These are phyloP conservation scores for Leptinotarsa rubiginosa DNA, from an alignment of 2,888 invertebrate genomes.

Conservation along the genomic window DNA sequence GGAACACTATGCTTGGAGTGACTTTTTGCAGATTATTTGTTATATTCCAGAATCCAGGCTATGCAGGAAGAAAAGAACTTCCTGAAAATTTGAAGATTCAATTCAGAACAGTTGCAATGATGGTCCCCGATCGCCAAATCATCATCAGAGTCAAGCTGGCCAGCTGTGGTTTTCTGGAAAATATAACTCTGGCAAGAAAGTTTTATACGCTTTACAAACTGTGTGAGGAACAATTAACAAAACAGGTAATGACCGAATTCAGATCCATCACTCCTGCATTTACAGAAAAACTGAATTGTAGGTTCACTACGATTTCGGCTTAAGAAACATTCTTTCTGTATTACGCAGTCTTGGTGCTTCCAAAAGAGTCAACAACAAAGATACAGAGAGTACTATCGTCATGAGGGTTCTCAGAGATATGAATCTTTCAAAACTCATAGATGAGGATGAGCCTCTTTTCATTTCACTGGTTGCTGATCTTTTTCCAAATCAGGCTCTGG, in stretches of 20 bases:
- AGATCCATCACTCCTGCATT: neutral
- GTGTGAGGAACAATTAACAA: conserved; percentile 96
- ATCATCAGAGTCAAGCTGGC: conserved; percentile 96
- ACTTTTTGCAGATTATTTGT: neutral
- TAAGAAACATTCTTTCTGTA: conserved; percentile 95
- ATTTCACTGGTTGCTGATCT: conserved; percentile 95
- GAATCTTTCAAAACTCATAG: conserved; percentile 96
- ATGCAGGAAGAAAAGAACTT: conserved; percentile 94
- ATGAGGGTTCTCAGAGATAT: conserved; percentile 97
- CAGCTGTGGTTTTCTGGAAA: conserved; percentile 95
- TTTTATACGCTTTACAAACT: conserved; percentile 97
- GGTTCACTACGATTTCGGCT: conserved; percentile 97
- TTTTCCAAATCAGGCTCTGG: conserved; percentile 93
- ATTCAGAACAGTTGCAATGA: conserved; percentile 98
- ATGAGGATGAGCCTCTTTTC: conserved; percentile 98
- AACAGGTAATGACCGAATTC: conserved; percentile 76
- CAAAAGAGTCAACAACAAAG: conserved; percentile 90
- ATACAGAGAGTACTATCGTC: conserved; percentile 94
- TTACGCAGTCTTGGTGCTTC: conserved; percentile 91
- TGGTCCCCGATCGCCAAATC: conserved; percentile 98
- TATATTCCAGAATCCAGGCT: conserved; percentile 88
- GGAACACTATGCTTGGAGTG: too few relatives aligned
- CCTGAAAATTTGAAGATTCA: conserved; percentile 98
- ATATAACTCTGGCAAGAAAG: conserved; percentile 93
- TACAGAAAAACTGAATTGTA: conserved; percentile 57